Evolutionary conservation across 2,888 invertebrate genomes (phyloP).

Genomic region (Drosophila phalerata): DNA sequence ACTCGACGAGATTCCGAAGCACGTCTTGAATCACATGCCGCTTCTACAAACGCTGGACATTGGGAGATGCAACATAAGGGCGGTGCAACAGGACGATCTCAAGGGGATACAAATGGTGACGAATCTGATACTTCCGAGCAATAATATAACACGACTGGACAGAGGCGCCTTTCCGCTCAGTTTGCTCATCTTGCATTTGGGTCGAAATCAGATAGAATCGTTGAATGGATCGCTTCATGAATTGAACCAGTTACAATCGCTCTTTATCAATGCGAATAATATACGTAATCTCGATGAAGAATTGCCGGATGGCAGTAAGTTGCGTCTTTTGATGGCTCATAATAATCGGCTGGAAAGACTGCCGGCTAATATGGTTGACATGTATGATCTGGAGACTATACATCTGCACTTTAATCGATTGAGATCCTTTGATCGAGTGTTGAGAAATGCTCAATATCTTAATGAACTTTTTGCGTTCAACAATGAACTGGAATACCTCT

Average conservation of each 20-base stretch:
- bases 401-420: slow-evolving; percentile 91
- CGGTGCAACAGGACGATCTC: slow-evolving; percentile 91
- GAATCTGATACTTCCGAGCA: slow-evolving; percentile 91
- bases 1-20: slow-evolving; percentile 91
- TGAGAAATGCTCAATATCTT: slow-evolving; percentile 89
- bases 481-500: slow-evolving; percentile 91
- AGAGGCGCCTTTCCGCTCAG: slow-evolving; percentile 90
- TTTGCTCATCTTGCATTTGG: slow-evolving; percentile 90
- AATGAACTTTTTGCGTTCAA: slow-evolving; percentile 89
- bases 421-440: slow-evolving; percentile 89
- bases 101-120: slow-evolving; percentile 90
- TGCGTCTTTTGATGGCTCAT: slow-evolving; percentile 90
- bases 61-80: slow-evolving; percentile 91
- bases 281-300: slow-evolving; percentile 91
- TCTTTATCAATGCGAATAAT: slow-evolving; percentile 92
- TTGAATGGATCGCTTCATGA: slow-evolving; percentile 92
- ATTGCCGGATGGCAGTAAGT: slow-evolving; percentile 89
- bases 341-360: slow-evolving; percentile 90
- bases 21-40: slow-evolving; percentile 91
- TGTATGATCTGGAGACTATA: slow-evolving; percentile 89
- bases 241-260: slow-evolving; percentile 90
- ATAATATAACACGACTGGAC: slow-evolving; percentile 91
- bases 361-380: slow-evolving; percentile 90
- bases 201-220: slow-evolving; percentile 90
- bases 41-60: slow-evolving; percentile 93